phyloP scores from a whole-genome alignment of 37 sponge, comb jelly and placozoan species.

The Oscarella lobularis region DNA sequence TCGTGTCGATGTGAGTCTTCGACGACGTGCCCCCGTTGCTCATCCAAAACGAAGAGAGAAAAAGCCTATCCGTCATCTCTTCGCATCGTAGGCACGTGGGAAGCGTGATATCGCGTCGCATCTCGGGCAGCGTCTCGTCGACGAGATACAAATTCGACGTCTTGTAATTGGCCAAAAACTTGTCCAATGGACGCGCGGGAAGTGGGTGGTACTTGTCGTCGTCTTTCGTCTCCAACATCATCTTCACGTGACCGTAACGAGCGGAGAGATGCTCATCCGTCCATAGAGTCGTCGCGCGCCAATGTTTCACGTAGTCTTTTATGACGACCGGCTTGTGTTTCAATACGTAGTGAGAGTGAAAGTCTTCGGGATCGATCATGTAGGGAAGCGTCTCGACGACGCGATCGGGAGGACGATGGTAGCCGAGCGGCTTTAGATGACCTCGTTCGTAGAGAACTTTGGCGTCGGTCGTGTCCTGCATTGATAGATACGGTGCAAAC shows the following conservation, averaged over 20 bases:
- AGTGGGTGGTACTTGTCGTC: not conserved
- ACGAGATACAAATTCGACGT: not conserved
- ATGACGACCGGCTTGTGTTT: not conserved
- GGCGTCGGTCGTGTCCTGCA: not conserved
- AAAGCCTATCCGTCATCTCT: not conserved
- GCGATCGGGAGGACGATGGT: not conserved
- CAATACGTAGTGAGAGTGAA: not conserved
- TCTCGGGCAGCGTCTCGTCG: not conserved
- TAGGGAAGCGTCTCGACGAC: not conserved
- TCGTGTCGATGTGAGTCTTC: conserved; percentile 3
- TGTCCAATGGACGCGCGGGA: not conserved
- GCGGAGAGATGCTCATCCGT: not conserved
- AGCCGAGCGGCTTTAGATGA: not conserved
- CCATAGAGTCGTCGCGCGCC: not conserved
- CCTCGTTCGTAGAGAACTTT: not conserved
- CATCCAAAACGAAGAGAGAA: conserved; percentile 8
- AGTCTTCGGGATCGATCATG: not conserved
- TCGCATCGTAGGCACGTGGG: not conserved
- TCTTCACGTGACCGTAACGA: not conserved
- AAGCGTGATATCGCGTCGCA: not conserved
- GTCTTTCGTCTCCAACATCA: not conserved
- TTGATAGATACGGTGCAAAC: not conserved
- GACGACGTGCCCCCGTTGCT: conserved; percentile 6
- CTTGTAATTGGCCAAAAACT: not conserved
- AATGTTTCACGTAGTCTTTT: not conserved